These are phyloP conservation scores for Calameuta idolon DNA, from an alignment of 2,888 invertebrate genomes.

Conservation along the genomic window DNA sequence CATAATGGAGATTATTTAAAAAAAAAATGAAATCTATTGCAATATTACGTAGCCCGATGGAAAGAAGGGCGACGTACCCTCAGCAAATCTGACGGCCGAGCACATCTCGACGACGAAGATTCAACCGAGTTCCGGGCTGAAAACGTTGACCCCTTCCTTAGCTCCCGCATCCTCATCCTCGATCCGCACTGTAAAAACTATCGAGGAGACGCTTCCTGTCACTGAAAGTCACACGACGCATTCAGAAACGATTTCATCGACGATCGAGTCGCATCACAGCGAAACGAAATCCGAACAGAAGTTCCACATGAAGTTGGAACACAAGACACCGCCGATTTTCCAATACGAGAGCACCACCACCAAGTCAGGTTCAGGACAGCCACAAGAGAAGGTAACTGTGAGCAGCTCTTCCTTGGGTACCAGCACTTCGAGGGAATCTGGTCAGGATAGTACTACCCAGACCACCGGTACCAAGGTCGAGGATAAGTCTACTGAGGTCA, in stretches of 20 bases:
- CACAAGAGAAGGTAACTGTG: neutral
- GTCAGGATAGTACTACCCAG: neutral
- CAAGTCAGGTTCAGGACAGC: neutral
- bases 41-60: constrained; percentile 49
- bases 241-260: constrained; percentile 61
- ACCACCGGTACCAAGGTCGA: constrained; percentile 30
- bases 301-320: constrained; percentile 64
- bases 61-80: constrained; percentile 57
- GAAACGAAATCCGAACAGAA: constrained; percentile 65
- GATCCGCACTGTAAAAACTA: constrained; percentile 18
- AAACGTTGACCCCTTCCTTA: constrained; percentile 47
- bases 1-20: no score
- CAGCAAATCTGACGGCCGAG: constrained; percentile 54
- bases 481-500: constrained; percentile 33
- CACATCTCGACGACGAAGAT: constrained; percentile 57
- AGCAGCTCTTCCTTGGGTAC: constrained; percentile 5
- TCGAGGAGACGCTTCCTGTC: constrained; percentile 32
- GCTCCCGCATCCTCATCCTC: constrained; percentile 49
- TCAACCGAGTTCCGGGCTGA: constrained; percentile 55
- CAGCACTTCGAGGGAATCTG: neutral
- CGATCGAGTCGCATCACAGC: constrained; percentile 58
- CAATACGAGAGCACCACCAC: constrained; percentile 6
- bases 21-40: neutral
- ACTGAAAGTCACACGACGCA: constrained; percentile 47
- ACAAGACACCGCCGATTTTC: constrained; percentile 56